A percentile compares a stretch with the other conserved stretches of the same genome.
Evolutionary conservation across 1,140 invertebrate species (phyloP).

Genomic region (Dendroctonus ponderosae): DNA sequence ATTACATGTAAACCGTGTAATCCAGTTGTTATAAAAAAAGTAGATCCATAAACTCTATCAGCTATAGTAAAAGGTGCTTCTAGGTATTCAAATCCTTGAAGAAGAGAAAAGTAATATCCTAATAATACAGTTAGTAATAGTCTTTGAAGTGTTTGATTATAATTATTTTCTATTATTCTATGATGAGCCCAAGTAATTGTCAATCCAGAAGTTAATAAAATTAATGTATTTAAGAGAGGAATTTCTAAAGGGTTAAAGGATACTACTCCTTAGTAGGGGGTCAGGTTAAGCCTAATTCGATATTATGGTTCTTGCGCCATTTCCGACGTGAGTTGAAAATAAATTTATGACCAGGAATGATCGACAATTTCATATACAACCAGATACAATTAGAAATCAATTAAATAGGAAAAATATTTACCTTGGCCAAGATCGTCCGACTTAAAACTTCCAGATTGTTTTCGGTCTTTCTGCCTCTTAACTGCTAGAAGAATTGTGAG

Average conservation of each 20-base stretch:
- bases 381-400: too few relatives aligned
- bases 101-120: constrained; percentile 51
- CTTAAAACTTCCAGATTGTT: too few relatives aligned
- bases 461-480: too few relatives aligned
- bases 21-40: constrained; percentile 70
- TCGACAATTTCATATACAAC: too few relatives aligned
- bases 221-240: constrained; percentile 62
- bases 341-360: too few relatives aligned
- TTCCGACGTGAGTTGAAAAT: too few relatives aligned
- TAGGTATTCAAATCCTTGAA: constrained; percentile 54
- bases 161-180: constrained; percentile 56
- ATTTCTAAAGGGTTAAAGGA: constrained; percentile 63
- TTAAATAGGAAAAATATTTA: too few relatives aligned
- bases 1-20: constrained; percentile 73
- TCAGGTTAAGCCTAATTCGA: constrained; percentile 62
- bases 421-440: too few relatives aligned
- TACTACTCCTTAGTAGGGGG: constrained; percentile 56
- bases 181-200: constrained; percentile 60
- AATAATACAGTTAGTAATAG: constrained; percentile 57
- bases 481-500: too few relatives aligned
- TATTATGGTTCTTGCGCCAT: too few relatives aligned
- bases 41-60: constrained; percentile 64
- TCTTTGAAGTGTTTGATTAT: constrained; percentile 49
- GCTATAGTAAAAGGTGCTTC: constrained; percentile 57
- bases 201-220: constrained; percentile 58